Percentiles rank a stretch among this genome's conserved stretches.
Evolutionary conservation across 2,888 invertebrate genomes (phyloP).

Genomic region (Linyphia triangularis): DNA sequence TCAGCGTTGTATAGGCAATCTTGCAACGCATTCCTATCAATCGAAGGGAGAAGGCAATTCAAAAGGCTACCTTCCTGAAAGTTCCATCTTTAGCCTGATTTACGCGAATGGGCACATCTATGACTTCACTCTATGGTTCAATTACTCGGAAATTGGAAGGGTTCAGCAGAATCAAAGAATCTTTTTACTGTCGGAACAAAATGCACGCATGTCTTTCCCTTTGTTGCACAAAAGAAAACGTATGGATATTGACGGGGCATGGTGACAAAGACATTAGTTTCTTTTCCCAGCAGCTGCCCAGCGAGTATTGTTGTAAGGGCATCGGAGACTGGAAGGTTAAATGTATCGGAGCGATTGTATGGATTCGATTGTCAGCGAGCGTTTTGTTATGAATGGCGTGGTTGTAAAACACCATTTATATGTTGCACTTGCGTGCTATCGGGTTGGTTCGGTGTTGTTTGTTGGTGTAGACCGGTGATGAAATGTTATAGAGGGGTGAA

Average conservation of each 20-base stretch:
- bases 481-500: no score
- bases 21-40: no score
- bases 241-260: neutral
- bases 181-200: neutral
- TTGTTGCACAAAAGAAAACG: neutral
- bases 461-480: no score
- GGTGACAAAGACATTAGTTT: neutral
- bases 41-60: no score
- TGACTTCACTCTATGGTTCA: neutral
- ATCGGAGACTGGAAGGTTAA: neutral
- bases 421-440: neutral
- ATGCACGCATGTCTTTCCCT: neutral
- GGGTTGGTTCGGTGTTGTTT: no score
- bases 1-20: no score
- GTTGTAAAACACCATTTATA: neutral
- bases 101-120: neutral
- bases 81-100: neutral
- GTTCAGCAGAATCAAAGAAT: neutral
- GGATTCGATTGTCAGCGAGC: neutral
- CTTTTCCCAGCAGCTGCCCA: neutral
- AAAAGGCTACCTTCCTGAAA: neutral
- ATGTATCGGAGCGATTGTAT: neutral
- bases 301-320: neutral
- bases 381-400: neutral
- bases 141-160: neutral